phyloP scores from a whole-genome alignment of 2,888 invertebrate genomes.

The Temnothorax rugatulus region DNA sequence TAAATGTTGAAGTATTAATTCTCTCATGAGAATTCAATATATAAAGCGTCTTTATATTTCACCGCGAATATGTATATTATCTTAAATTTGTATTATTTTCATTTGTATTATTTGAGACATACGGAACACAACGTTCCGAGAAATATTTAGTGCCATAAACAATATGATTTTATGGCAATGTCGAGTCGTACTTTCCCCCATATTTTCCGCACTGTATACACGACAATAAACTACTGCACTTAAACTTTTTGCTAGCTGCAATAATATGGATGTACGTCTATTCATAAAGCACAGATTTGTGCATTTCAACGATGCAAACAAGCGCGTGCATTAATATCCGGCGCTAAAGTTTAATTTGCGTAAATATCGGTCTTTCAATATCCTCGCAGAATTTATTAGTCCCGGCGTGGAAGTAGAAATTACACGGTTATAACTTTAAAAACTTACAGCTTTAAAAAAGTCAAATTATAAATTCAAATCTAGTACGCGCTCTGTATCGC shows the following conservation, averaged over 20 bases:
- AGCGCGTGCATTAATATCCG: slow-evolving; percentile 19
- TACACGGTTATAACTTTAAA: slow-evolving; percentile 7
- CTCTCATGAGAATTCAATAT: neutral
- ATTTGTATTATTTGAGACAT: too few species aligned
- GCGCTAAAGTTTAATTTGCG: neutral
- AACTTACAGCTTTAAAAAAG: slow-evolving; percentile 17
- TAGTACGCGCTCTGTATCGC: neutral
- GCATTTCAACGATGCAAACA: slow-evolving; percentile 15
- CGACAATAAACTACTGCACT: slow-evolving; percentile 29
- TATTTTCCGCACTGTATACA: slow-evolving; percentile 7
- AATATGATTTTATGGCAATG: slow-evolving; percentile 24
- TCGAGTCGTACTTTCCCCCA: neutral
- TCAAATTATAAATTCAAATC: slow-evolving; percentile 25
- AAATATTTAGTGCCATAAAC: neutral
- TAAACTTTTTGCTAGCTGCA: slow-evolving; percentile 24
- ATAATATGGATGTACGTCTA: neutral
- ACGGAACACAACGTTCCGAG: neutral
- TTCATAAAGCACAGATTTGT: slow-evolving; percentile 26
- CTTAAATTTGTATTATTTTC: slow-evolving; percentile 13
- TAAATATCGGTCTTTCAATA: slow-evolving; percentile 29
- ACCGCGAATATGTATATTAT: neutral
- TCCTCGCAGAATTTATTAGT: neutral
- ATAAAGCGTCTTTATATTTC: neutral
- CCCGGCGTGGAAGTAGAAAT: neutral
- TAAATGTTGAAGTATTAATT: neutral